phyloP scores from a whole-genome alignment of 2,113 vertebrate genomes.

The Microcebus griseorufus region DNA sequence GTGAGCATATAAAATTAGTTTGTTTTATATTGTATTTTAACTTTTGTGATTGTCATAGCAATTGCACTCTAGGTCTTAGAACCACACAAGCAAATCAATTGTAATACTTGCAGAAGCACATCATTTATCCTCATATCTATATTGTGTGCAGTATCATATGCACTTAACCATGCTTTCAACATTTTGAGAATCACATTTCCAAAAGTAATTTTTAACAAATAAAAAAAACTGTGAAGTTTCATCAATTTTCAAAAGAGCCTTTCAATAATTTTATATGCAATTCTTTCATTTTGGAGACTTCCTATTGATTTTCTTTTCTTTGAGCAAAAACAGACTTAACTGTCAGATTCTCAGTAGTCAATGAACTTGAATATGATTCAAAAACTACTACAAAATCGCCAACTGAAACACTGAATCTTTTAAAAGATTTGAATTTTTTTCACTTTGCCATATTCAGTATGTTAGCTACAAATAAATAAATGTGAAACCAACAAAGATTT shows the following conservation, averaged over 20 bases:
- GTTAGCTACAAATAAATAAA: neutral
- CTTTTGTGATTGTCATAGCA: neutral
- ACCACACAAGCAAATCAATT: neutral
- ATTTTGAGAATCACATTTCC: slow-evolving; percentile 3
- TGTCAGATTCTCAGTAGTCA: slow-evolving; percentile 18
- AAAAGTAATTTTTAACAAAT: neutral
- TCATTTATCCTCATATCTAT: neutral
- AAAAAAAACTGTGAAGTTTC: neutral
- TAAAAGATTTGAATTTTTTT: neutral
- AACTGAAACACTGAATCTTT: neutral
- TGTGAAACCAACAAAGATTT: neutral
- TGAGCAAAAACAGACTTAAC: neutral
- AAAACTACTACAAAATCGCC: neutral
- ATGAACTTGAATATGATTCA: neutral
- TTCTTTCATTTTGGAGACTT: neutral
- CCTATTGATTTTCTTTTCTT: neutral
- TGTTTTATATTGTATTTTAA: neutral
- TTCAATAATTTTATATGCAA: neutral
- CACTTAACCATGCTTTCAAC: neutral
- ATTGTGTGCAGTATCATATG: neutral
- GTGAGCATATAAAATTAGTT: neutral
- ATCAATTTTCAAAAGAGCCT: neutral
- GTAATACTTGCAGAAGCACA: neutral
- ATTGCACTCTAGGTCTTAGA: neutral
- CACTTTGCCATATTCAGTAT: neutral